Evolutionary conservation across 2,113 vertebrate species (phyloP).

Genomic region (Carassius carassius): DNA sequence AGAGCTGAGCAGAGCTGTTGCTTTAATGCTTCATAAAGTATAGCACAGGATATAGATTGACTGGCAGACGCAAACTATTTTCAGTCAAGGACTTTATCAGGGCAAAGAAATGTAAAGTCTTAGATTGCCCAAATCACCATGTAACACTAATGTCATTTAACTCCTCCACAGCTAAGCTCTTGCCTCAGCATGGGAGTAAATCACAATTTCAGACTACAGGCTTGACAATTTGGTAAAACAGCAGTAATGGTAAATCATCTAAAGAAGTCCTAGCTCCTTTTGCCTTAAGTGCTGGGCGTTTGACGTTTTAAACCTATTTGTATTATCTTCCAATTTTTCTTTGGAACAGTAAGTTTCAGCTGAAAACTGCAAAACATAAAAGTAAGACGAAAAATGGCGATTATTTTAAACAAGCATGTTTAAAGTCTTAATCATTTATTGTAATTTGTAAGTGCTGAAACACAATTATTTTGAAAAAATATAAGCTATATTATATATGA

Average conservation of each 20-base stretch:
- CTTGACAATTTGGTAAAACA: background rate
- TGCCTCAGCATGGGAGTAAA: constrained; percentile 4
- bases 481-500: background rate
- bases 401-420: too few species aligned
- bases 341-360: background rate
- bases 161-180: background rate
- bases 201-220: background rate
- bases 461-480: background rate
- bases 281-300: background rate
- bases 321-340: background rate
- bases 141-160: background rate
- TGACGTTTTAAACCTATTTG: background rate
- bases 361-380: background rate
- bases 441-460: background rate
- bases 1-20: background rate
- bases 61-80: too few species aligned
- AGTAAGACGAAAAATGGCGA: background rate
- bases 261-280: background rate
- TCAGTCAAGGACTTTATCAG: too few species aligned
- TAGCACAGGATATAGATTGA: too few species aligned
- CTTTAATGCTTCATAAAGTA: background rate
- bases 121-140: background rate
- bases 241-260: background rate
- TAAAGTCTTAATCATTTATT: too few species aligned
- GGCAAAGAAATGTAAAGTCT: too few species aligned